Evolutionary conservation across 2,797 vertebrate species (phyloP).

Genomic region (Lepus townsendii): DNA sequence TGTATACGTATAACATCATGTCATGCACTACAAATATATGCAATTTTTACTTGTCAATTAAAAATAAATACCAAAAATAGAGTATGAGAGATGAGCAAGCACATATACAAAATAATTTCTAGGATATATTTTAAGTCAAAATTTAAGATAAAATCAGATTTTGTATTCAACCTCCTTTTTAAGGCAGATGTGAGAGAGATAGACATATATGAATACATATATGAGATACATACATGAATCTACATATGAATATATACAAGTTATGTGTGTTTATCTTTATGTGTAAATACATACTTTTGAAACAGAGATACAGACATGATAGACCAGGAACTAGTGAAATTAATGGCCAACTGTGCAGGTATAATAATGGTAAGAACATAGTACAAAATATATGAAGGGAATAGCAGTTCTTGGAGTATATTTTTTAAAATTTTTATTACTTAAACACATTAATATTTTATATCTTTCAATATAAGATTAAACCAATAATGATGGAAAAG

Average conservation of each 20-base stretch:
- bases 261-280: not conserved
- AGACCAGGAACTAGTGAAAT: not conserved
- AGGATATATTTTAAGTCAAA: conserved; percentile 2
- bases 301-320: not conserved
- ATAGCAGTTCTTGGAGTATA: not conserved
- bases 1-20: not conserved
- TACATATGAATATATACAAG: not conserved
- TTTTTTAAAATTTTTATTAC: not conserved
- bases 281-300: not conserved
- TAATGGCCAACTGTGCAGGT: not conserved
- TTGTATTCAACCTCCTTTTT: not conserved
- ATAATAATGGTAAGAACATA: not conserved
- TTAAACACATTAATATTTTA: not conserved
- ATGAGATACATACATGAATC: not conserved
- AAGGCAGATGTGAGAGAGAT: not conserved
- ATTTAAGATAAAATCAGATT: not conserved
- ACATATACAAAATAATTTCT: conserved; percentile 4
- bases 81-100: conserved; percentile 10
- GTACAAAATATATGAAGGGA: not conserved
- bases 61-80: not conserved
- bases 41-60: not conserved
- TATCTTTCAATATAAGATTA: conserved; percentile 10
- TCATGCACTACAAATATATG: not conserved
- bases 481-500: not conserved
- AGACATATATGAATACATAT: not conserved